Evolutionary conservation across 2,113 vertebrate species (phyloP), one percentile per base, ranked within the genome.

Genomic region (Ailurus styani): DNA sequence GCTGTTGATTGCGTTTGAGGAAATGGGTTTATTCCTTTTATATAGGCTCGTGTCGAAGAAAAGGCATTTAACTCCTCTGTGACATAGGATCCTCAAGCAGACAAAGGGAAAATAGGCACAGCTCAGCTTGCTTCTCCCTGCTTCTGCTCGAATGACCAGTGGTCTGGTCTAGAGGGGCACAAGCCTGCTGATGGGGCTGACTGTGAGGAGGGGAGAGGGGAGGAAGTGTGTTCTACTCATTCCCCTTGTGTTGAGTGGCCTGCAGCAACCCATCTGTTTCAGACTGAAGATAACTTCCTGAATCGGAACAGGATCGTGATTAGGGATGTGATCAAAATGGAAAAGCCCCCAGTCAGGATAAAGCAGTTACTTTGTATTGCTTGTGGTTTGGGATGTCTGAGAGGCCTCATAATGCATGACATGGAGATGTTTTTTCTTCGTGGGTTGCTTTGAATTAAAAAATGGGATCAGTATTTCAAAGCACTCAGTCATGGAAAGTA

Each of bases 381-480:
- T 96, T 93, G 60, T 91, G 70, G 55, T 70, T 95, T 90, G 55
- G 68, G 7, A 52, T 79, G 27, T 85, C 62, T 78, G 45, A 60
- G 60, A 84, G 21, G 31, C 52, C 31, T 95, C 90, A 52, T 72
- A 85, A 81, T 60, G 42, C 94, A 81, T 95, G 86, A 8, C 40
- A 82, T 54, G 23, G n/a, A 77, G 94, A 31, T 52, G 37, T 1
- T 55, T 95, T 97, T 89, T n/a, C 66, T 89, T 89, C 37, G 17
- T 91, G 78, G 45, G 34, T 87, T 95, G 13, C n/a, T 94, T 54
- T 90, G 89, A 87, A 94, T 96, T 97, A 23, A 54, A 81, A 97
- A 95, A 62, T 37, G 29, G 81, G 47, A 92, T 93, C 27, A 73
- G 29, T 3, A 2, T 95, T 79, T 91, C 37, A 91, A 89, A 92